A percentile compares a stretch with the other conserved stretches of the same genome.
phyloP scores from a whole-genome alignment of 2,797 vertebrate genomes.

The Chrosomus eos region DNA sequence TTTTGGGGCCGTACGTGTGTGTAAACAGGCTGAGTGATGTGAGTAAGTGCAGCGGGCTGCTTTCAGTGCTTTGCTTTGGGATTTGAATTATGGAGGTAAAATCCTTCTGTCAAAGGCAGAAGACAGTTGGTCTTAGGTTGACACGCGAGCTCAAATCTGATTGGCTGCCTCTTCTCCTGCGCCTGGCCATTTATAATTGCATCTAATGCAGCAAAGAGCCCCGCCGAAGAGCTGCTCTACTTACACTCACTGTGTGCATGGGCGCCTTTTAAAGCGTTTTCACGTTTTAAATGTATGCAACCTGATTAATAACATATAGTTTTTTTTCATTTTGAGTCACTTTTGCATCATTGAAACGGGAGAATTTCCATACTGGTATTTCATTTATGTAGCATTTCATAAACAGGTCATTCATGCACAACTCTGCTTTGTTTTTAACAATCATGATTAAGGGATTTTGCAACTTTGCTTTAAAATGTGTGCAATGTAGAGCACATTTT shows the following conservation, averaged over 20 bases:
- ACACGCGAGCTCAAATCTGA: constrained; percentile 98
- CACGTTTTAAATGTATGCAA: background rate
- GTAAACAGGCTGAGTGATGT: constrained; percentile 81
- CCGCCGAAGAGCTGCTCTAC: constrained; percentile 85
- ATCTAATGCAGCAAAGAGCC: constrained; percentile 96
- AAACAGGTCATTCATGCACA: background rate
- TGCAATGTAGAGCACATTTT: background rate
- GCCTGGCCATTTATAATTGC: constrained; percentile 99
- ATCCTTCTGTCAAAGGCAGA: constrained; percentile 99
- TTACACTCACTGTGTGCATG: constrained; percentile 67
- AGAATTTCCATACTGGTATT: background rate
- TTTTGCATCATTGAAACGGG: background rate
- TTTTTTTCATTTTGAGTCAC: background rate
- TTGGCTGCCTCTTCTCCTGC: constrained; percentile 93
- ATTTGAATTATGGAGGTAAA: constrained; percentile 99
- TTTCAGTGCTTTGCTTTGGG: constrained; percentile 97
- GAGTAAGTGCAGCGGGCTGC: constrained; percentile 87
- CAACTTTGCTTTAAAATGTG: background rate
- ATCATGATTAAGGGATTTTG: background rate
- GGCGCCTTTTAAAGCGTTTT: background rate
- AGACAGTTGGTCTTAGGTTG: constrained; percentile 99
- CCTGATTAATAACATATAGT: background rate
- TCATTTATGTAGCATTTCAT: background rate
- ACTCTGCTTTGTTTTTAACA: background rate
- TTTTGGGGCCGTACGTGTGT: background rate